Base-by-base conservation (phyloP, 1,140 invertebrate species). In the Macrobrachium nipponense region DNA sequence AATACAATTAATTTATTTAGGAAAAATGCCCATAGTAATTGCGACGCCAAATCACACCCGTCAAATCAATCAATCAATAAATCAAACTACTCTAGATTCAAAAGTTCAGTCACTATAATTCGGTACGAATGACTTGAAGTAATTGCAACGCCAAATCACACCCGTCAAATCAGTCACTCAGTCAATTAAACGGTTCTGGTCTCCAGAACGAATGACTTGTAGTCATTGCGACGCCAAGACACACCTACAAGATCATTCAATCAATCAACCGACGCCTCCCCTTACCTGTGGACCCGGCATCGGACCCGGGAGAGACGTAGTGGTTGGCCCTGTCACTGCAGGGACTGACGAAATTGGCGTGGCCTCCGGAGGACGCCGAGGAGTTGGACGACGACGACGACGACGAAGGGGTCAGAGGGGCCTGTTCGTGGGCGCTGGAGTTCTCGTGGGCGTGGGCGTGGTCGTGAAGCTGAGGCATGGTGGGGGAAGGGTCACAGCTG, bases 381-480 rank as follows among this genome's bases (percentile, higher is more conserved):
- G 83, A 86, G 36, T 79, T 79, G 58, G 75, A 79, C 23, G 83
- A 86, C 17, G 83, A 86, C 43, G 83, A 86, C n/a, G 83, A 86
- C 17, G 80, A 82, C 20, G 82, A 84, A 43, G 83, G 83, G 15
- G 83, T 86, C 14, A 86, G 77, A 14, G 83, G 83, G 51, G 83
- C 83, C 23, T 86, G 83, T 20, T 79, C 83, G 62, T 84, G 82
- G 60, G 73, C 73, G 75, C 59, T 36, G 36, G 82, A 44, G 61
- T 84, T 51, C 5, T 84, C 82, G 51, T 86, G 83, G 75, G 75
- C 83, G 83, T 86, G 83, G 66, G 83, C 83, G 83, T 86, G 83
- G 83, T 86, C 83, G 83, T 86, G 83, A 59, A 86, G 83, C 36
- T 86, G 83, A 51, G 83, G 83, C 83, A 86, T 86, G 76, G 83